These are phyloP conservation scores for Marasmarcha lunaedactyla DNA, from an alignment of 2,888 invertebrate species.

Conservation along the genomic window DNA sequence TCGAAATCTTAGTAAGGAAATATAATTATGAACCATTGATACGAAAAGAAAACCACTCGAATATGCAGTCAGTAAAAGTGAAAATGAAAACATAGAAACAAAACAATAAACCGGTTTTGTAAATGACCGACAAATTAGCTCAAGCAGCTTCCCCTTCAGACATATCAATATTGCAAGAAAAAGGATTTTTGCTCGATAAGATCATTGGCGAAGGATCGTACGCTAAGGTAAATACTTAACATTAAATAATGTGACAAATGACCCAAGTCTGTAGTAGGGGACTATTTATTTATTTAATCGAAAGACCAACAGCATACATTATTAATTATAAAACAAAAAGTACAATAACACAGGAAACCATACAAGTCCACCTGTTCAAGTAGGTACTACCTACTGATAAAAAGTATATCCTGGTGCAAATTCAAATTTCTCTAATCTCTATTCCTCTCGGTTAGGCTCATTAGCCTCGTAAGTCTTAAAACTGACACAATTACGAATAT, in stretches of 20 bases:
- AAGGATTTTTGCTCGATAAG: conserved; percentile 73
- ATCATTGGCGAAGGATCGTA: conserved; percentile 82
- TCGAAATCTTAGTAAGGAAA: too few relatives aligned
- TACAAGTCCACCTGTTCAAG: too few relatives aligned
- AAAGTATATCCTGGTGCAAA: too few relatives aligned
- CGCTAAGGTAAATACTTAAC: conserved; percentile 76
- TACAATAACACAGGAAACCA: too few relatives aligned
- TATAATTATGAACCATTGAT: too few relatives aligned
- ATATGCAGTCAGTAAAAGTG: conserved; percentile 42
- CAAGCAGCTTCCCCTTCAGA: conserved; percentile 43
- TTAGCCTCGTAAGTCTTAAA: too few relatives aligned
- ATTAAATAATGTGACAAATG: background rate
- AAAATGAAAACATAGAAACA: conserved; percentile 32
- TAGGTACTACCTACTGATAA: too few relatives aligned
- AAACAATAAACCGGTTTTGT: conserved; percentile 6
- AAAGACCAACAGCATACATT: background rate
- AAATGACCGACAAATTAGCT: conserved; percentile 34
- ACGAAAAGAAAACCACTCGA: too few relatives aligned
- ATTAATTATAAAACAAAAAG: background rate
- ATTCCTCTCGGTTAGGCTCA: too few relatives aligned
- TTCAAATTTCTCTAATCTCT: too few relatives aligned
- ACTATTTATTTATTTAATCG: background rate
- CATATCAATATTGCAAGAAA: conserved; percentile 42
- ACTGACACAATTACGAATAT: too few relatives aligned
- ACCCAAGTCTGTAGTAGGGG: background rate